A percentile compares a stretch with the other conserved stretches of the same genome.
Evolutionary conservation across 1,140 invertebrate species (phyloP).

Genomic region (Glossosoma conforme): DNA sequence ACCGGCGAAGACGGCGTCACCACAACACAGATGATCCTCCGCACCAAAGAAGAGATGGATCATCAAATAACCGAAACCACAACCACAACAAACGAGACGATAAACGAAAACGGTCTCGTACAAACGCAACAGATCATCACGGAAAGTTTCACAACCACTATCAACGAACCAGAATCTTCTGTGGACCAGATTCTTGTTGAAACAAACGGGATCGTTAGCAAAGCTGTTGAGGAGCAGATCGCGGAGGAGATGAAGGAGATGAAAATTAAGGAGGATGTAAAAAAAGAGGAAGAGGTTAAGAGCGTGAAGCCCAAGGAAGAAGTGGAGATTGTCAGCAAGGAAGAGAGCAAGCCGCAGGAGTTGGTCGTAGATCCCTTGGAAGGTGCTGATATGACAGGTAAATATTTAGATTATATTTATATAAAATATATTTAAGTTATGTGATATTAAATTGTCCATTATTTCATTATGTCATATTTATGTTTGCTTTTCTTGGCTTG

Average conservation of each 20-base stretch:
- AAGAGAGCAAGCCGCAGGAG: slow-evolving; percentile 8
- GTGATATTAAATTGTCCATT: no score
- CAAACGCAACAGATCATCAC: slow-evolving; percentile 1
- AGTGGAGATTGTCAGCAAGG: slow-evolving; percentile 7
- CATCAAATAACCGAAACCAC: slow-evolving; percentile 13
- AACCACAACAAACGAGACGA: slow-evolving; percentile 10
- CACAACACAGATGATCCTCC: not conserved
- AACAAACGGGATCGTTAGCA: not conserved
- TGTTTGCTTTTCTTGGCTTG: no score
- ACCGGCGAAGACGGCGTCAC: not conserved
- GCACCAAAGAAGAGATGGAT: slow-evolving; percentile 27
- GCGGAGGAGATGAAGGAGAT: slow-evolving; percentile 32
- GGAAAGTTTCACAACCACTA: slow-evolving; percentile 4
- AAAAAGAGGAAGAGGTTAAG: no score
- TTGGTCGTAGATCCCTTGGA: slow-evolving; percentile 26
- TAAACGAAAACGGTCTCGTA: slow-evolving; percentile 7
- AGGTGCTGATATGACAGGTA: slow-evolving; percentile 36
- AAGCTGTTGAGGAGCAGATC: slow-evolving; percentile 7
- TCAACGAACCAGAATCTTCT: not conserved
- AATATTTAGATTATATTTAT: not conserved
- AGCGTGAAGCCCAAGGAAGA: slow-evolving; percentile 4
- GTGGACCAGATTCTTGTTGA: not conserved
- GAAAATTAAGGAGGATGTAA: slow-evolving; percentile 15
- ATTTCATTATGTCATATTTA: no score
- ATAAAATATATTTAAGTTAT: not conserved